phyloP scores from a whole-genome alignment of 2,888 invertebrate species.

The Drosophila parthenogenetica region DNA sequence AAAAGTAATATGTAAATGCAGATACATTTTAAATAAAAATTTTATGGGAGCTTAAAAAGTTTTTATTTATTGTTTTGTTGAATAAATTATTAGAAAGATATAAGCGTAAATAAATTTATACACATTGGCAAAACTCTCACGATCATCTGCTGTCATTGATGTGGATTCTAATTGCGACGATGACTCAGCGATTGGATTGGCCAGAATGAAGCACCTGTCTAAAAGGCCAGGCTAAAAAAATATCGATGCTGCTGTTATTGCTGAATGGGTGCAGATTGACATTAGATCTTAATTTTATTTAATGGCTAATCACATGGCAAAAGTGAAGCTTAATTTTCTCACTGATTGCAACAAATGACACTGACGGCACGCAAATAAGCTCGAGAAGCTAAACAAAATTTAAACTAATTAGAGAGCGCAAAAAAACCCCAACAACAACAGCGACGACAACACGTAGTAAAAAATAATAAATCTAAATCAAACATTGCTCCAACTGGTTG shows the following conservation, averaged over 20 bases:
- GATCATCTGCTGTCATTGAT: conserved; percentile 50
- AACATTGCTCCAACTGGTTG: conserved; percentile 47
- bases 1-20: neutral
- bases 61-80: neutral
- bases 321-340: conserved; percentile 65
- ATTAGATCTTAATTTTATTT: conserved; percentile 67
- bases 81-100: conserved; percentile 6
- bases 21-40: neutral
- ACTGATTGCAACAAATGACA: conserved; percentile 76
- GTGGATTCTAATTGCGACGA: conserved; percentile 40
- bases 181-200: conserved; percentile 56
- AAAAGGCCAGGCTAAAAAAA: neutral
- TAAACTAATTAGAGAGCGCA: conserved; percentile 61
- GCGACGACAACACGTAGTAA: conserved; percentile 36
- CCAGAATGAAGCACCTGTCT: conserved; percentile 38
- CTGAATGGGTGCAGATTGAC: conserved; percentile 51
- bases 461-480: conserved; percentile 67
- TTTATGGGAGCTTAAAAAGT: neutral
- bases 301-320: conserved; percentile 58
- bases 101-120: conserved; percentile 1
- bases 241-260: conserved; percentile 4
- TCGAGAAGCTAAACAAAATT: conserved; percentile 41
- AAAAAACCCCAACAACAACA: conserved; percentile 24
- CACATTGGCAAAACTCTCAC: conserved; percentile 67
- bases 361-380: conserved; percentile 42